phyloP scores from a whole-genome alignment of 2,113 vertebrate genomes.

The Nesospiza acunhae region DNA sequence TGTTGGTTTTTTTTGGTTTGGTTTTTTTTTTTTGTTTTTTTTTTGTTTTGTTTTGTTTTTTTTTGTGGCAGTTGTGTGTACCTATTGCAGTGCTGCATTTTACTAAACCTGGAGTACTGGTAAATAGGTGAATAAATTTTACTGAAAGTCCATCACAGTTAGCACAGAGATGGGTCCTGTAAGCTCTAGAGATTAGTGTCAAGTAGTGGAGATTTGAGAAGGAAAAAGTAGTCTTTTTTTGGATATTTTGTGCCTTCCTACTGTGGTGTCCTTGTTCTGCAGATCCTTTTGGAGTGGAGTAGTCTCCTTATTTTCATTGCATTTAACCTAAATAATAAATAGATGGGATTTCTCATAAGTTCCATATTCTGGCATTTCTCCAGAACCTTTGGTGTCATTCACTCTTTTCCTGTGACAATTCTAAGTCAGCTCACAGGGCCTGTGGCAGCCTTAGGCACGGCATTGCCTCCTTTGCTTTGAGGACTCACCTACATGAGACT shows the following conservation, averaged over 20 bases:
- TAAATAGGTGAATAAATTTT: not conserved
- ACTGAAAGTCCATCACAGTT: not conserved
- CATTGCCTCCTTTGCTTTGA: rapidly evolving
- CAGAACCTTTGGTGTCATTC: not conserved
- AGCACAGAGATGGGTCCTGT: not conserved
- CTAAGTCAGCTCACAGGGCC: not conserved
- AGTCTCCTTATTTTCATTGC: not conserved
- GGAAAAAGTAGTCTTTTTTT: not conserved
- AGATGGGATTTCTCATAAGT: not conserved
- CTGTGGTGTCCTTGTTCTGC: not conserved
- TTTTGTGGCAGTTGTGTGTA: not conserved
- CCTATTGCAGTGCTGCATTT: not conserved
- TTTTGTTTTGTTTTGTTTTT: not conserved
- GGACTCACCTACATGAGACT: rapidly evolving
- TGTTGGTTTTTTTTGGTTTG: not conserved
- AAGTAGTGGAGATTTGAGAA: not conserved
- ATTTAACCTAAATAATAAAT: not conserved
- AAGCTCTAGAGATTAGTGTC: not conserved
- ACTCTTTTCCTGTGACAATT: not conserved
- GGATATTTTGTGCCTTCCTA: not conserved
- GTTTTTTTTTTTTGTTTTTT: no score
- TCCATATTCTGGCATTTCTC: not conserved
- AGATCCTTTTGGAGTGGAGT: not conserved
- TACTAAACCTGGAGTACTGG: not conserved
- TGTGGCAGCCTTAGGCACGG: not conserved